These are phyloP conservation scores for Bursaphelenchus okinawaensis DNA, from an alignment of 2,888 invertebrate genomes.

Conservation along the genomic window DNA sequence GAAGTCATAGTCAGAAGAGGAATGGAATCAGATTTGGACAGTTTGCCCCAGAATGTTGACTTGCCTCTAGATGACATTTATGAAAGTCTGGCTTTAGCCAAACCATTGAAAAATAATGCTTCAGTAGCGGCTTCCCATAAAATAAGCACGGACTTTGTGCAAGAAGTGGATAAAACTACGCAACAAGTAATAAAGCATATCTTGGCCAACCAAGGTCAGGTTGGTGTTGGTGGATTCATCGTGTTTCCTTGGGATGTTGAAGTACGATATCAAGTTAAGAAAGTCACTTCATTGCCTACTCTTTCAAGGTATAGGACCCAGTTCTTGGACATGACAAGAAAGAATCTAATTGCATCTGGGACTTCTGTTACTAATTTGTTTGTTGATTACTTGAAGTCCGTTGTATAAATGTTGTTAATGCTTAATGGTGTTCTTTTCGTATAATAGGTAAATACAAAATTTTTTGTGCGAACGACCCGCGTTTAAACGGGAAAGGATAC, in stretches of 20 bases:
- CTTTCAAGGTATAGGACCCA: background rate
- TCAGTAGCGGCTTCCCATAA: background rate
- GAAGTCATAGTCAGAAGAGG: conserved; percentile 4
- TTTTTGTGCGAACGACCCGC: no score
- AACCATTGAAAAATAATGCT: background rate
- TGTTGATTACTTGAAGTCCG: conserved; percentile 5
- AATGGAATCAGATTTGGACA: background rate
- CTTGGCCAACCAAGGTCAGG: background rate
- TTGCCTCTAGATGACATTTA: conserved; percentile 10
- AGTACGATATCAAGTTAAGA: conserved; percentile 1
- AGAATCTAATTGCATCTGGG: background rate
- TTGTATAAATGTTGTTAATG: background rate
- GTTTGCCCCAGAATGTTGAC: background rate
- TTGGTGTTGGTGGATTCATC: background rate
- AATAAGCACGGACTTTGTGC: background rate
- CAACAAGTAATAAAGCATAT: conserved; percentile 2
- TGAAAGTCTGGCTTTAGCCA: conserved; percentile 1
- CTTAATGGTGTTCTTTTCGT: background rate
- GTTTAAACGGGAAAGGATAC: no score
- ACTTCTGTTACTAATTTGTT: background rate
- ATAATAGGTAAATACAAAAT: no score
- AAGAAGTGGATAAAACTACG: background rate
- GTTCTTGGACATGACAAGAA: conserved; percentile 5
- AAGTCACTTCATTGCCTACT: background rate
- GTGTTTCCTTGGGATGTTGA: background rate